Base-by-base conservation (phyloP, 2,113 vertebrate genomes). In the Cacatua alba region DNA sequence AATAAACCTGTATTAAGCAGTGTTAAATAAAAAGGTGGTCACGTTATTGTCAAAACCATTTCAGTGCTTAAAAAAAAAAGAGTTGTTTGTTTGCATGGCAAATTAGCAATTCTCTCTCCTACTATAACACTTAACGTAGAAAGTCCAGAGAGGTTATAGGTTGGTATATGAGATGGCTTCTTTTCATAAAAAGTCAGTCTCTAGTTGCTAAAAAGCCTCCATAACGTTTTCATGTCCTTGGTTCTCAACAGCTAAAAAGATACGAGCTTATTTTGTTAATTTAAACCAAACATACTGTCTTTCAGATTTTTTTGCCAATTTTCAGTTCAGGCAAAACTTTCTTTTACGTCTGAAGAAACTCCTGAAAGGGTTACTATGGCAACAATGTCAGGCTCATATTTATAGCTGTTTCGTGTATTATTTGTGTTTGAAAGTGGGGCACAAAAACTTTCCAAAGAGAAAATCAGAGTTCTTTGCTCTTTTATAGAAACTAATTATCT, bases 401-500 rank as follows among this genome's bases (percentile, higher is more conserved):
- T 87, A 85, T 60, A 93, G 82, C 68, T 62, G 53, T 86, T 89
- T 65, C 2, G 1, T 92, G 52, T 76, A 49, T 79, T 95, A 94
- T 91, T 95, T 96, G 53, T 90, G 78, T 93, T 84, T 94, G 84
- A 95, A 96, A 76, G 33, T 85, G 55, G 76, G 70, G 43, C 64
- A 49, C 17, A 44, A 91, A 90, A 84, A 55, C 39, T 95, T 94
- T 95, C 88, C 77, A 17, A 20, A 94, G 67, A 69, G 29, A 82
- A 77, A 91, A 31, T 55, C 57, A n/a, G 70, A 78, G 44, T 46
- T 94, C 81, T 88, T 96, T 87, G 39, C 48, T 91, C 67, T 92
- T 80, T 67, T 92, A 86, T 86, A 81, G 93, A 94, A 97, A 90
- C 62, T 87, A 71, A 86, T 86, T 96, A 91, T 88, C 76, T 87